Conservation (phyloP, 2,888 invertebrate genomes). For the Papilio protenor region DNA sequence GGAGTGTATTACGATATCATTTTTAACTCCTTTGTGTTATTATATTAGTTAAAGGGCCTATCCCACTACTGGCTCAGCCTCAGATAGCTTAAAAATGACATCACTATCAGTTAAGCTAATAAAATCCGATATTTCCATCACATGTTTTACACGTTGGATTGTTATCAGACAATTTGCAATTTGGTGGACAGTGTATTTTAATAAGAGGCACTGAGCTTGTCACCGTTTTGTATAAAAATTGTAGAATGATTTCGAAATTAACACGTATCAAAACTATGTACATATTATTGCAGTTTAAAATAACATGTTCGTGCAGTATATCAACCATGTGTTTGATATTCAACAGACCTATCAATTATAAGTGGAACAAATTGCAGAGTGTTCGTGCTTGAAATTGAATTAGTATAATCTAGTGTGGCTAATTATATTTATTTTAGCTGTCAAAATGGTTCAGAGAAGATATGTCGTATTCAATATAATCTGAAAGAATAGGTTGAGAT, state of each 20-base stretch:
- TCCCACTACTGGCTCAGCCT: too few species aligned
- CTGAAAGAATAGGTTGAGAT: neutral
- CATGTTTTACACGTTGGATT: too few species aligned
- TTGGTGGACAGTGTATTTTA: too few species aligned
- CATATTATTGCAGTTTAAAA: neutral
- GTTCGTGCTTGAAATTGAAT: neutral
- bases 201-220: too few species aligned
- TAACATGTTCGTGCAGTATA: constrained; percentile 1
- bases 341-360: constrained; percentile 4
- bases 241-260: neutral
- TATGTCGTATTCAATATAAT: neutral
- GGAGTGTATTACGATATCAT: too few species aligned
- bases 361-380: neutral
- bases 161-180: too few species aligned
- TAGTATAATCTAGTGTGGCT: neutral
- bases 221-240: neutral
- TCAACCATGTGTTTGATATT: neutral
- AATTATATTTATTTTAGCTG: constrained; percentile 4
- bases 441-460: neutral
- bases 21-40: too few species aligned
- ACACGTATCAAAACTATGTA: neutral
- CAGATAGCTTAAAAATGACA: too few species aligned
- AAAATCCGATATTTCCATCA: too few species aligned
- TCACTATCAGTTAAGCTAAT: too few species aligned
- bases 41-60: neutral